A percentile compares a stretch with the other conserved stretches of the same genome.
phyloP scores from a whole-genome alignment of 2,888 invertebrate genomes.

The Prosopocoilus inquinatus region DNA sequence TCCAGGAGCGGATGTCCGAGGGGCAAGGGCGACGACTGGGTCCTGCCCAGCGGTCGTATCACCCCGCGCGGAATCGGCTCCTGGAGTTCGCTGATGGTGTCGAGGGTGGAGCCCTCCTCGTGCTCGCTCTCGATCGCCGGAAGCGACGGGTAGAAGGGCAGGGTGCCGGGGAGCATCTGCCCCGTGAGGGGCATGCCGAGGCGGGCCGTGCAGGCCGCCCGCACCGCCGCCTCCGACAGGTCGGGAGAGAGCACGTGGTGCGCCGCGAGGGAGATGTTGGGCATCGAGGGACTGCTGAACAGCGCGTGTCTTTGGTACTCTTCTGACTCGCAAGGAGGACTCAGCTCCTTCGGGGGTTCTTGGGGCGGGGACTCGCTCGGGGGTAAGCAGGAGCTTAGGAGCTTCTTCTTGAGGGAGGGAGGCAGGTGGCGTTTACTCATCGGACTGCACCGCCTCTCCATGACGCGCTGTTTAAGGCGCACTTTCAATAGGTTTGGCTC shows the following conservation, averaged over 20 bases:
- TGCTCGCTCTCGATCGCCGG: constrained; percentile 61
- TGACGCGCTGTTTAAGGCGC: constrained; percentile 90
- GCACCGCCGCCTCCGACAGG: constrained; percentile 77
- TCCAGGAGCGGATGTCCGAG: constrained; percentile 83
- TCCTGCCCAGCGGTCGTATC: constrained; percentile 79
- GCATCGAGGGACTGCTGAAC: constrained; percentile 95
- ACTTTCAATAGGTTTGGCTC: constrained; percentile 96
- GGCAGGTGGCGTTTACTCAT: constrained; percentile 78
- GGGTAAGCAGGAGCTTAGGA: constrained; percentile 59
- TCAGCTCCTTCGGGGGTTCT: constrained; percentile 54
- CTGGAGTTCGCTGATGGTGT: constrained; percentile 50
- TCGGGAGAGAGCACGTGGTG: constrained; percentile 48
- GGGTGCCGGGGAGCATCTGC: constrained; percentile 64
- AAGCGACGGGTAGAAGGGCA: constrained; percentile 70
- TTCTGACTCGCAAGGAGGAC: constrained; percentile 60
- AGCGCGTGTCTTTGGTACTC: constrained; percentile 68
- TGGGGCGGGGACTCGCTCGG: constrained; percentile 63
- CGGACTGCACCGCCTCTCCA: constrained; percentile 92
- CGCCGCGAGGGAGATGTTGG: constrained; percentile 85
- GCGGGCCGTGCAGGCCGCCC: constrained; percentile 67
- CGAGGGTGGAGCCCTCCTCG: constrained; percentile 48
- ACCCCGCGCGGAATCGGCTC: constrained; percentile 45
- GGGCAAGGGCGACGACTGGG: constrained; percentile 90
- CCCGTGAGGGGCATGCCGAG: constrained; percentile 65
- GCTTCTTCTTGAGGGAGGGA: constrained; percentile 72